Evolutionary conservation across 1,140 invertebrate genomes (phyloP).

Genomic region (Diprion similis): DNA sequence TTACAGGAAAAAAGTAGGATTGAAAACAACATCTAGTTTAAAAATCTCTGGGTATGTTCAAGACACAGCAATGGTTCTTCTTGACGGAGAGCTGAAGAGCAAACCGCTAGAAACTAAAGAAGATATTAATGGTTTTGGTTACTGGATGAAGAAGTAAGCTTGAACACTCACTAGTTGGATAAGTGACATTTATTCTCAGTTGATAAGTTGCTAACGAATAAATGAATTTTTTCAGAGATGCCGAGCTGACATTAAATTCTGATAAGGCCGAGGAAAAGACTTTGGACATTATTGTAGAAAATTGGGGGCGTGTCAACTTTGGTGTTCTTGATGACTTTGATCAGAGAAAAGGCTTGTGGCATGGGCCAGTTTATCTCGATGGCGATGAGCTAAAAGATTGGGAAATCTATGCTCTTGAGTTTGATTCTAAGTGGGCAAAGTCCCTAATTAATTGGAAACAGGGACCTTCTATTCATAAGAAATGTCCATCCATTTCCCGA

Average conservation of each 20-base stretch:
- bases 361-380: conserved; percentile 59
- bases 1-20: conserved; percentile 54
- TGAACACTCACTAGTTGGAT: neutral
- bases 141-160: conserved; percentile 55
- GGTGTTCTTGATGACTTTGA: conserved; percentile 55
- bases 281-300: conserved; percentile 68
- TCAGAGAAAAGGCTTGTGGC: conserved; percentile 62
- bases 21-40: conserved; percentile 38
- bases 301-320: conserved; percentile 67
- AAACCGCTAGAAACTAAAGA: conserved; percentile 37
- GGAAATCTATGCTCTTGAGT: conserved; percentile 63
- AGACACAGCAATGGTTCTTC: conserved; percentile 64
- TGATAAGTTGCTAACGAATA: neutral
- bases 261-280: conserved; percentile 38
- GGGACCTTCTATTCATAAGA: neutral
- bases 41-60: conserved; percentile 58
- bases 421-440: conserved; percentile 56
- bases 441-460: conserved; percentile 33
- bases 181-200: too few species aligned
- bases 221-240: conserved; percentile 19
- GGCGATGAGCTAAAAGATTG: conserved; percentile 53
- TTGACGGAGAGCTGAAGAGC: conserved; percentile 55
- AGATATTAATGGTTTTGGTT: conserved; percentile 57
- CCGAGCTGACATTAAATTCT: conserved; percentile 10
- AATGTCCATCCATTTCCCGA: conserved; percentile 45